These are phyloP conservation scores for Hymenochirus boettgeri DNA, from an alignment of 2,113 vertebrate species.

Conservation along the genomic window DNA sequence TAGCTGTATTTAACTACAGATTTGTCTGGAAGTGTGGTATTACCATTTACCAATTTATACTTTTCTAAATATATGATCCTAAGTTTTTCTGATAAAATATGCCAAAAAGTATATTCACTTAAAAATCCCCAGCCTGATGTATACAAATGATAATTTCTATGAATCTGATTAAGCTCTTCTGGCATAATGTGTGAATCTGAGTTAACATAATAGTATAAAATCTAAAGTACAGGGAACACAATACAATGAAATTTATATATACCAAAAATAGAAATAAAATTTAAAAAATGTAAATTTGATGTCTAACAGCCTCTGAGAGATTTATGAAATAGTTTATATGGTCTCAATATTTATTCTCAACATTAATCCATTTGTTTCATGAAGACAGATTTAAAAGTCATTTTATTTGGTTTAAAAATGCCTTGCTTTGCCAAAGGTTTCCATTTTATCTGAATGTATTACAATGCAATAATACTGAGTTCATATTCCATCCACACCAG, in stretches of 20 bases:
- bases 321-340: constrained; percentile 22
- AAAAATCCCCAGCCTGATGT: no score
- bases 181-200: background rate
- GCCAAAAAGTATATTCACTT: no score
- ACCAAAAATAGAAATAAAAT: background rate
- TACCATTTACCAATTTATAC: no score
- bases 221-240: background rate
- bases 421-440: constrained; percentile 29
- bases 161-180: background rate
- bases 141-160: no score
- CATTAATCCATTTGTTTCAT: constrained; percentile 10
- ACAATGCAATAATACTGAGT: constrained; percentile 57
- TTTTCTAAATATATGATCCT: no score
- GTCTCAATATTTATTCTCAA: constrained; percentile 7
- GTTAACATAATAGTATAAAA: background rate
- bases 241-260: no score
- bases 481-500: constrained; percentile 45
- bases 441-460: constrained; percentile 5
- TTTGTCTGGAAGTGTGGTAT: no score
- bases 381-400: constrained; percentile 21
- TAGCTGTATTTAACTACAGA: no score
- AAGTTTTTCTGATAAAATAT: no score
- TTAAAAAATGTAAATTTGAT: constrained; percentile 22
- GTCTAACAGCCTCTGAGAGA: constrained; percentile 32
- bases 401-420: constrained; percentile 25